Evolutionary conservation across 2,888 invertebrate genomes (phyloP).

Genomic region (Andrena trimmerana): DNA sequence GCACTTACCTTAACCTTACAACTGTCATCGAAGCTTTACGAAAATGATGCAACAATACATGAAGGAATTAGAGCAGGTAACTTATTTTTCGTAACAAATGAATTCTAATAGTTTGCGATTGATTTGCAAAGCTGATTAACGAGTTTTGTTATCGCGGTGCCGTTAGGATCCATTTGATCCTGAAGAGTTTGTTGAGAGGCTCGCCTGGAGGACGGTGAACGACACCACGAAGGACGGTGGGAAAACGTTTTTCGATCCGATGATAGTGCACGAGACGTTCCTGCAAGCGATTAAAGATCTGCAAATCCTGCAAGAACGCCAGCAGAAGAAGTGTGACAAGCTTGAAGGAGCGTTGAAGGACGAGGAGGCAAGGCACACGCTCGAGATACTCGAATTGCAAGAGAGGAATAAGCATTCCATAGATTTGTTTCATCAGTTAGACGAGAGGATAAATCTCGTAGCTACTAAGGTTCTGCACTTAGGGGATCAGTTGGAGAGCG

Average conservation of each 20-base stretch:
- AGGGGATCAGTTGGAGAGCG: conserved; percentile 99
- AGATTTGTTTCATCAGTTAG: conserved; percentile 95
- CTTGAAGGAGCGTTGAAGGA: conserved; percentile 93
- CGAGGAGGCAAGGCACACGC: conserved; percentile 93
- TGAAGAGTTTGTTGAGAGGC: conserved; percentile 98
- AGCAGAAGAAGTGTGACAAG: conserved; percentile 94
- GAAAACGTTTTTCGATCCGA: conserved; percentile 93
- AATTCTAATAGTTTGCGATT: neutral
- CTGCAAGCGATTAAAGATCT: conserved; percentile 95
- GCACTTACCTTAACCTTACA: conserved; percentile 21
- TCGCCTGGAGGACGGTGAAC: conserved; percentile 96
- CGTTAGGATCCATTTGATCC: conserved; percentile 97
- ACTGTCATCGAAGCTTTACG: conserved; percentile 50
- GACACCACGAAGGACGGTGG: conserved; percentile 89
- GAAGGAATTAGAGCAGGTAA: conserved; percentile 94
- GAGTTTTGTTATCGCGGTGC: neutral
- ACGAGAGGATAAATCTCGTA: conserved; percentile 98
- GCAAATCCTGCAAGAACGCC: conserved; percentile 92
- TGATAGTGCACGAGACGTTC: conserved; percentile 95
- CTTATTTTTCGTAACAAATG: conserved; percentile 10
- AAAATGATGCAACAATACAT: conserved; percentile 96
- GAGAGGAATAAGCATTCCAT: conserved; percentile 95
- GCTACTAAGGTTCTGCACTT: conserved; percentile 99
- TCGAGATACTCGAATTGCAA: conserved; percentile 92
- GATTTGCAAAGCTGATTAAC: neutral